Evolutionary conservation across 2,113 vertebrate species (phyloP), one percentile per base, ranked within the genome.

Genomic region (Meleagris gallopavo): DNA sequence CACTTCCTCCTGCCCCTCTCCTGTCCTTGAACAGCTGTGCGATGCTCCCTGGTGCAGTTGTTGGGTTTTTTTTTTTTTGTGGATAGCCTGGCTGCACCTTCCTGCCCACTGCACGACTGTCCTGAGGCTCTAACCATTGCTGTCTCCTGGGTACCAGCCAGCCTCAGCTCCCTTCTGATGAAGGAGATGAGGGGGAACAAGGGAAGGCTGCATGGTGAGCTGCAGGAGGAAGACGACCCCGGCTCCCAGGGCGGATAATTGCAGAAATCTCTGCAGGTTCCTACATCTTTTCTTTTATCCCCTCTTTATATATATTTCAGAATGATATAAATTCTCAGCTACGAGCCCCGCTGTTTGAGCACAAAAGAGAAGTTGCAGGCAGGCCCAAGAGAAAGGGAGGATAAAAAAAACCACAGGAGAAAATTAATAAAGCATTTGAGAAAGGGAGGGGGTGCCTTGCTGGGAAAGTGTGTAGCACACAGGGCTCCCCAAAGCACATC

Each of bases 341-440:
- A 27, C 25, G 91, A 88, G 11, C 89, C 96, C 96, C 0, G 41
- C 96, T 77, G 95, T 14, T 91, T 2, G 38, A 94, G 87, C 74
- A 94, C 96, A 97, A 97, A 96, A 72, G 93, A 89, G 87, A 84
- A 92, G 93, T 95, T 57, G 91, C 93, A 94, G 93, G 91, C 84
- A 64, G 84, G 91, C 94, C 93, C 55, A 34, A 91, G 94, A 96
- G 96, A 95, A 96, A 94, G 89, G 95, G 94, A 96, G 96, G 95
- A 96, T 95, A 94, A 97, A 94, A 91, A 92, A 96, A 96, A 94
- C 91, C 93, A 94, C 96, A 95, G 93, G 96, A 96, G 96, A 96
- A 97, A 97, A 95, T 97, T 94, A 97, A 97, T 97, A 97, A 96
- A 97, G 96, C 93, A 66, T 94, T 95, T 89, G 96, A 91, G 93